Base-by-base conservation (phyloP, 2,888 invertebrate genomes). In the Trissoscelio sp. region DNA sequence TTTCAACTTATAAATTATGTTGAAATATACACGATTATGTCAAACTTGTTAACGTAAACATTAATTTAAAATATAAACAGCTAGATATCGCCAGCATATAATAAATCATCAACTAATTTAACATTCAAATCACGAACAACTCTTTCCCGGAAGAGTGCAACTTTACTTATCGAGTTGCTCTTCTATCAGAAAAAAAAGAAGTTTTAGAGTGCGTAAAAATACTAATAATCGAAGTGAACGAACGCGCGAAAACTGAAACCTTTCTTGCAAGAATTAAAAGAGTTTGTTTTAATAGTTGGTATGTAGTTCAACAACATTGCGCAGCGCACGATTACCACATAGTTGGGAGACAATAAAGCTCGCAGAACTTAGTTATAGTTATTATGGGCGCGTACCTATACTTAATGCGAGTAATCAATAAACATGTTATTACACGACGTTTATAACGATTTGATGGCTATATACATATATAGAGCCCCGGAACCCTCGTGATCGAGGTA, bases 371-470 rank as follows among this genome's bases (percentile, higher is more conserved):
- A 39, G 69, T 70, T 78, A 69, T 67, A 78, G 77, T 78, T 78
- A 78, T 62, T 70, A 64, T 18, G 20, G 24, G 7, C 62, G 55
- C 46, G 46, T 28, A 70, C 70, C 51, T 69, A 70, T 55, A 62
- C 69, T 70, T 78, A 78, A 78, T 53, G 69, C 48, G 60, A 44
- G 77, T 66, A 69, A 77, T 77, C 77, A 51, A 77, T 77, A 77
- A 67, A 77, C 77, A 44, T 69, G 69, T 67, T 77, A 77, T 77
- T 77, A 77, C 69, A 12, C 37, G 62, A 67, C 62, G 48, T 7
- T 46, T 77, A 24, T 44, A 62, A 77, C 69, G 42, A 51, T 37
- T 73, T 37, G 20, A 39, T 20, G 12, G 28, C 6, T 44, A 58
- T 18, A 58, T 34, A 48, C 42, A 11, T 51, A 6, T 5, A n/a